phyloP scores from a whole-genome alignment of 2,888 invertebrate genomes.

The Epirrhoe tristata region DNA sequence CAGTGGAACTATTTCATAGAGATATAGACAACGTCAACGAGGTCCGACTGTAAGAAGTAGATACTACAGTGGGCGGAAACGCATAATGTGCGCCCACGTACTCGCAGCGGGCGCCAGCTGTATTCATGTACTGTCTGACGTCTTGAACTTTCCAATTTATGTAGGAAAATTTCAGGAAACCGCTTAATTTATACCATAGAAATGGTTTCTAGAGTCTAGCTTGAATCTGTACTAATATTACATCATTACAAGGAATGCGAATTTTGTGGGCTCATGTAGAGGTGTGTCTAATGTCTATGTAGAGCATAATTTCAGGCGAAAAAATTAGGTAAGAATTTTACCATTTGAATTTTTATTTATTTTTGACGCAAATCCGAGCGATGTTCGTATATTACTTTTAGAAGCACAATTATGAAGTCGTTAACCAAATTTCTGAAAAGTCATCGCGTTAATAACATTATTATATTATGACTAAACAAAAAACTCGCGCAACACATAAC shows the following conservation, averaged over 20 bases:
- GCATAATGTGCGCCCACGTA: slow-evolving; percentile 59
- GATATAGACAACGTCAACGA: slow-evolving; percentile 13
- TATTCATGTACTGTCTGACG: slow-evolving; percentile 7
- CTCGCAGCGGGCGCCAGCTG: slow-evolving; percentile 48
- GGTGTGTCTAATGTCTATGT: too few relatives aligned
- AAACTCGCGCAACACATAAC: too few relatives aligned
- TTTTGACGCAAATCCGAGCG: too few relatives aligned
- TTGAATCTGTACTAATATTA: not conserved
- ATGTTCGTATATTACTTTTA: not conserved
- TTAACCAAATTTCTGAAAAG: not conserved
- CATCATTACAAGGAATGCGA: too few relatives aligned
- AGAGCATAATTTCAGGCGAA: too few relatives aligned
- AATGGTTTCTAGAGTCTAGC: not conserved
- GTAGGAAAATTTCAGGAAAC: slow-evolving; percentile 17
- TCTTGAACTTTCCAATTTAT: slow-evolving; percentile 17
- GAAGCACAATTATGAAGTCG: not conserved
- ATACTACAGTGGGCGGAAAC: slow-evolving; percentile 54
- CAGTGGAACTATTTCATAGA: slow-evolving; percentile 20
- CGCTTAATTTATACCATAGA: not conserved
- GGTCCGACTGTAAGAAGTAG: slow-evolving; percentile 17
- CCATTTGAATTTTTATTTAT: too few relatives aligned
- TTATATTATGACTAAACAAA: too few relatives aligned
- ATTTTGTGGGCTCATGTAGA: too few relatives aligned
- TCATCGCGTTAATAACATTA: not conserved
- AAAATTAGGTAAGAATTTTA: too few relatives aligned